Evolutionary conservation across 2,113 vertebrate species (phyloP), one percentile per base, ranked within the genome.

Genomic region (Dasyornis broadbenti): DNA sequence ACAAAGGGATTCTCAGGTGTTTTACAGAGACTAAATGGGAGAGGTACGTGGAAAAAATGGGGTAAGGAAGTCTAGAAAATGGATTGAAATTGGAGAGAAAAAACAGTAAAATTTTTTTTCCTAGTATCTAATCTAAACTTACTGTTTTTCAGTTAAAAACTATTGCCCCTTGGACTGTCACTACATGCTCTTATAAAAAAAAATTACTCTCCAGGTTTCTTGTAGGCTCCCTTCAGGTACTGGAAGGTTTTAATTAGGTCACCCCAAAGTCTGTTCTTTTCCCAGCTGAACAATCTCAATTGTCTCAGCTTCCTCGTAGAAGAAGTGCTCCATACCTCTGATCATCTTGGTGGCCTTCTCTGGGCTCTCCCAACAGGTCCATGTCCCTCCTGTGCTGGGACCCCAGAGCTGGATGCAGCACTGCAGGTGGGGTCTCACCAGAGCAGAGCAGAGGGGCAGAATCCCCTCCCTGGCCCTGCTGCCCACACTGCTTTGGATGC

Each of bases 321-420:
- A 37, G 26, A 10, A 15, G 28, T 19, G 15, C 35, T 49, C 21
- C 28, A 61, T 0, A 11, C 31, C 21, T 11, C 21, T 19, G 22
- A 49, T 60, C 15, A 49, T 60, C 7, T 31, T 60, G 20, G 5
- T 39, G 15, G 9, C 12, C 16, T 13, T 5, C 7, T 49, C 56
- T 49, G n/a, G 44, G 33, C 5, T 37, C 7, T 1, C 21, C 9
- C n/a, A 76, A 1, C 9, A 47, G 19, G 0, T 37, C 33, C 53
- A 30, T 15, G 20, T 49, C 27, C 2, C 31, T 59, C 27, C 44
- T 37, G 9, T 47, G 9, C 15, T 24, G 44, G 7, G 5, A 18
- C 6, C 27, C n/a, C 72, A 37, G 27, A 37, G 42, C 42, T 47
- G 54, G 54, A 18, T 47, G 42, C 33, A 75, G 54, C 54, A 1